Conservation (phyloP, 2,888 invertebrate genomes). For the Tiliacea aurago region DNA sequence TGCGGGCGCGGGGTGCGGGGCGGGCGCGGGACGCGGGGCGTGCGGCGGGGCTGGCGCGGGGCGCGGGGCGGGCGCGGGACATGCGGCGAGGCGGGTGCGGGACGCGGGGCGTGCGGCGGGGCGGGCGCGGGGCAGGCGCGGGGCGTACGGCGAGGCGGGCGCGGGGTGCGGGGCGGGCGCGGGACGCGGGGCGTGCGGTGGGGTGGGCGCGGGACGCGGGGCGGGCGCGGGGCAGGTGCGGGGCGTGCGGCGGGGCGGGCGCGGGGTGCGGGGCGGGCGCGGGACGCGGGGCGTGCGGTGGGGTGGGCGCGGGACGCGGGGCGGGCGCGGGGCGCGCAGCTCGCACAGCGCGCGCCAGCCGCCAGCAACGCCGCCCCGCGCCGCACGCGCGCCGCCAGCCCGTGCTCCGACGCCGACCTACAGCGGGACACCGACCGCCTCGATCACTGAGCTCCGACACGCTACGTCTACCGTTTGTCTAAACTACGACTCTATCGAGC, state of each 20-base stretch:
- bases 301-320: no score
- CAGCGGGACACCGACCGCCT: conserved; percentile 21
- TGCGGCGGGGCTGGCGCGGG: conserved; percentile 25
- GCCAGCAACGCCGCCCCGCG: conserved; percentile 33
- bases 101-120: conserved; percentile 16
- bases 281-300: no score
- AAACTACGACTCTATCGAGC: not conserved
- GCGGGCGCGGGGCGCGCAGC: conserved; percentile 19
- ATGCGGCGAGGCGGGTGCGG: conserved; percentile 33
- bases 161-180: conserved; percentile 14
- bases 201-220: conserved; percentile 30
- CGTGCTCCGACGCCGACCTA: conserved; percentile 34
- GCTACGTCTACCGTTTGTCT: not conserved
- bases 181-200: conserved; percentile 21
- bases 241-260: conserved; percentile 31
- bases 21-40: no score
- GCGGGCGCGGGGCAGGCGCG: conserved; percentile 34
- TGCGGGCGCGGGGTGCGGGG: no score
- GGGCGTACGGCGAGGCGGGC: no score
- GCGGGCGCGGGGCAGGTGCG: conserved; percentile 33
- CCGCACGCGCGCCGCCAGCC: conserved; percentile 46
- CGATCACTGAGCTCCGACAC: conserved; percentile 20
- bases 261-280: not conserved
- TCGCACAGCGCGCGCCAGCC: conserved; percentile 42
- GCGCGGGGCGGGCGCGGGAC: conserved; percentile 35